Evolutionary conservation across 2,888 invertebrate genomes (phyloP).

Genomic region (Idaea biselata): DNA sequence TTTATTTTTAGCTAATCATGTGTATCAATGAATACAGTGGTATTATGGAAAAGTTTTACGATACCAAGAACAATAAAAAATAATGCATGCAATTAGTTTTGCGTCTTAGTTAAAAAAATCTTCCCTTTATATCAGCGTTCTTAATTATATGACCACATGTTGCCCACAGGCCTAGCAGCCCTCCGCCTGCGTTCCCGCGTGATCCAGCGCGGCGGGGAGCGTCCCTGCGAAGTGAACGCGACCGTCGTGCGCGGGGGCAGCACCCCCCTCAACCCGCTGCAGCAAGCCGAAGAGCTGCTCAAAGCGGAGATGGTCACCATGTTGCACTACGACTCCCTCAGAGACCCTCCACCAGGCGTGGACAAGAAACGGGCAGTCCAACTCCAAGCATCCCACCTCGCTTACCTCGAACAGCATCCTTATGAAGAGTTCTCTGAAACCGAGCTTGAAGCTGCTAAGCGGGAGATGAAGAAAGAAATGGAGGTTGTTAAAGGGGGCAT

Average conservation of each 20-base stretch:
- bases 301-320: constrained; percentile 98
- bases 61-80: too few species aligned
- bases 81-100: too few species aligned
- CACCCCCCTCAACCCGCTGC: constrained; percentile 90
- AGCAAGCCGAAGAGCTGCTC: constrained; percentile 97
- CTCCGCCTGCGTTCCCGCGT: constrained; percentile 88
- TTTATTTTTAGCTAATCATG: too few species aligned
- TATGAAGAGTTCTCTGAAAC: constrained; percentile 86
- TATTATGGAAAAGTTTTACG: too few species aligned
- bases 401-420: constrained; percentile 92
- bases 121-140: too few species aligned
- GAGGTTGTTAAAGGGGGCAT: constrained; percentile 94
- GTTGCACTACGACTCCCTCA: constrained; percentile 93
- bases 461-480: constrained; percentile 90
- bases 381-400: constrained; percentile 85
- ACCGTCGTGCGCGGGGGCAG: constrained; percentile 89
- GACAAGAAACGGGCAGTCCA: constrained; percentile 81
- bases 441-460: constrained; percentile 84
- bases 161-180: constrained; percentile 48
- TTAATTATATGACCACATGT: too few species aligned
- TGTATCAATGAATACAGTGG: too few species aligned
- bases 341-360: constrained; percentile 83
- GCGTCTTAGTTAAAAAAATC: too few species aligned
- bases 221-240: constrained; percentile 92
- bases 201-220: constrained; percentile 91